Conservation (phyloP, 1,140 invertebrate genomes). For the Cephus cinctus region DNA sequence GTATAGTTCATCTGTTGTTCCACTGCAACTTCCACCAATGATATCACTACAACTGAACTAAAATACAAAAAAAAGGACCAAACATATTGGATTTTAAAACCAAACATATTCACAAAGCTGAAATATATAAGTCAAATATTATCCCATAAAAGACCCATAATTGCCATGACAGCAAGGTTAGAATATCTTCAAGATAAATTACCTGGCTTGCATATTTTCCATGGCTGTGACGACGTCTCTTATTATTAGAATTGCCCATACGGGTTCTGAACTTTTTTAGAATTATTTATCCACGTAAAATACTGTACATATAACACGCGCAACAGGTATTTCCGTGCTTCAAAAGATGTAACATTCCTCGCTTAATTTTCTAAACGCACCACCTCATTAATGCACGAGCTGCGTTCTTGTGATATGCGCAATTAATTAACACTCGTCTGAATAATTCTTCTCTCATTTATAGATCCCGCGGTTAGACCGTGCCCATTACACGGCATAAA, state of each 20-base stretch:
- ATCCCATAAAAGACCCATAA: constrained; percentile 2
- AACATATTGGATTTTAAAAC: background rate
- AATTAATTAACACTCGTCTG: no score
- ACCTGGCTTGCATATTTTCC: constrained; percentile 45
- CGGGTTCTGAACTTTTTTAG: no score
- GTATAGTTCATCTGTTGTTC: constrained; percentile 27
- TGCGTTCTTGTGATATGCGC: no score
- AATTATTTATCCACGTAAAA: no score
- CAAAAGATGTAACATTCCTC: no score
- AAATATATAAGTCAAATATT: background rate
- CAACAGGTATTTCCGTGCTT: no score
- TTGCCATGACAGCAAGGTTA: constrained; percentile 7
- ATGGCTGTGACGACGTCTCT: constrained; percentile 30
- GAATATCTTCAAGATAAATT: constrained; percentile 14
- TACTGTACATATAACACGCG: no score
- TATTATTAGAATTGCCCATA: constrained; percentile 46
- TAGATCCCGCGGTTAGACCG: no score
- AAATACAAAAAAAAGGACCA: constrained; percentile 18
- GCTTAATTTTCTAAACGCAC: no score
- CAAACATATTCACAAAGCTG: background rate
- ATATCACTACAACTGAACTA: constrained; percentile 46
- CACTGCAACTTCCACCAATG: constrained; percentile 35
- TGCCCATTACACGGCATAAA: no score
- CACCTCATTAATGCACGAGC: no score
- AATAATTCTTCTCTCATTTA: no score